A percentile compares a stretch with the other conserved stretches of the same genome.
Evolutionary conservation across 2,888 invertebrate species (phyloP).

Genomic region (Ischnura elegans): DNA sequence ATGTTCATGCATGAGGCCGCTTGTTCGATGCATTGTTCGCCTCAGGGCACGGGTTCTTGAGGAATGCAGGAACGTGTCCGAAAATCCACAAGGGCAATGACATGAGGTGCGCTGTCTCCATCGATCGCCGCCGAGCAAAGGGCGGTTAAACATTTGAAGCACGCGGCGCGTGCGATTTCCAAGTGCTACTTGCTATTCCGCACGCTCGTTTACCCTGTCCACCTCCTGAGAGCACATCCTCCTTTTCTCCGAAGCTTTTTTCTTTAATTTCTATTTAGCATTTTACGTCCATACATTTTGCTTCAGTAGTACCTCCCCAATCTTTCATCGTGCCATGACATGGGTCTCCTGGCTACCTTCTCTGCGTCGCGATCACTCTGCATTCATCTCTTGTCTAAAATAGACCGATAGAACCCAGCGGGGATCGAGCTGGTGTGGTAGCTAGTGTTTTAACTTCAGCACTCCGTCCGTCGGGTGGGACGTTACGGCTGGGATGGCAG

Average conservation of each 20-base stretch:
- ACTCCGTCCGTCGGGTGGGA: too few species aligned
- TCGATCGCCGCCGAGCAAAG: neutral
- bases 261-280: neutral
- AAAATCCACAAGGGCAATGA: neutral
- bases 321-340: neutral
- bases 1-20: neutral
- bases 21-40: neutral
- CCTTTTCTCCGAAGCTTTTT: neutral
- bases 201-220: neutral
- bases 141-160: neutral
- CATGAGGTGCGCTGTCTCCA: neutral
- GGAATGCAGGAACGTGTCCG: neutral
- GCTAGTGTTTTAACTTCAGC: too few species aligned
- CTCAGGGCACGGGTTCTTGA: neutral
- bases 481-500: too few species aligned
- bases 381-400: too few species aligned
- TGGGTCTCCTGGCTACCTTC: too few species aligned
- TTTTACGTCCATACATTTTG: neutral
- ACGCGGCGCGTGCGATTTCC: neutral
- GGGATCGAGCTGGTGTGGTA: too few species aligned
- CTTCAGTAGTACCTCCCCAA: neutral
- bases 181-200: neutral
- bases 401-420: too few species aligned
- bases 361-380: too few species aligned
- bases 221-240: neutral